Percentiles rank a stretch among this genome's conserved stretches.
phyloP scores from a whole-genome alignment of 2,113 vertebrate genomes.

The Theristicus caerulescens region DNA sequence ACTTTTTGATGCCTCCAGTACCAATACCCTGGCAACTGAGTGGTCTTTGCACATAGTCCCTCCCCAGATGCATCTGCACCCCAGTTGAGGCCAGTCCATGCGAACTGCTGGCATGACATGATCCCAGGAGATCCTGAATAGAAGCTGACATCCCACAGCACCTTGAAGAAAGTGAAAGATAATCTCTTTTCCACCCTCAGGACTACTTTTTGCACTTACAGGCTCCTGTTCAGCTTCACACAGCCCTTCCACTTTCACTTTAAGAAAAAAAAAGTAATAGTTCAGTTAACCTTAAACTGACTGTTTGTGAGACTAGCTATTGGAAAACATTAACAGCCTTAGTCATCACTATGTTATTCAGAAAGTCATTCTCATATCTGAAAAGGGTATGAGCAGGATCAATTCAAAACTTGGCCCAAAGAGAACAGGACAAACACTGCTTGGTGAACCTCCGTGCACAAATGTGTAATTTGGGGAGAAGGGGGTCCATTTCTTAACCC shows the following conservation, averaged over 20 bases:
- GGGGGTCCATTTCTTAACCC: neutral
- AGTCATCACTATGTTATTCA: neutral
- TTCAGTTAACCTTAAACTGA: neutral
- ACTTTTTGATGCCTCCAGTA: neutral
- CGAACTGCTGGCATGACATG: neutral
- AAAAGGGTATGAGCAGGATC: neutral
- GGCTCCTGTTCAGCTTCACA: neutral
- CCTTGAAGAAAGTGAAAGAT: neutral
- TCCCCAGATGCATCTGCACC: fast-evolving
- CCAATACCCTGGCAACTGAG: neutral
- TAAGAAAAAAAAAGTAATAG: neutral
- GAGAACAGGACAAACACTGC: fast-evolving
- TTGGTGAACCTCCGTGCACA: neutral
- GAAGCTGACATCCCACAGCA: neutral
- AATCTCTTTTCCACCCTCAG: neutral
- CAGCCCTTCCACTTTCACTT: neutral
- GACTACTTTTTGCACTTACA: neutral
- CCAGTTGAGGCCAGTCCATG: neutral
- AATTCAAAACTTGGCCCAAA: neutral
- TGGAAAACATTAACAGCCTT: neutral
- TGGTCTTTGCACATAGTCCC: neutral
- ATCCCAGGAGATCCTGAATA: neutral
- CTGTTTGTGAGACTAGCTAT: neutral
- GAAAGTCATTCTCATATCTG: neutral
- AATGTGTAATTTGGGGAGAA: neutral